Conservation (phyloP, 2,113 vertebrate species). For the Shinisaurus crocodilurus region DNA sequence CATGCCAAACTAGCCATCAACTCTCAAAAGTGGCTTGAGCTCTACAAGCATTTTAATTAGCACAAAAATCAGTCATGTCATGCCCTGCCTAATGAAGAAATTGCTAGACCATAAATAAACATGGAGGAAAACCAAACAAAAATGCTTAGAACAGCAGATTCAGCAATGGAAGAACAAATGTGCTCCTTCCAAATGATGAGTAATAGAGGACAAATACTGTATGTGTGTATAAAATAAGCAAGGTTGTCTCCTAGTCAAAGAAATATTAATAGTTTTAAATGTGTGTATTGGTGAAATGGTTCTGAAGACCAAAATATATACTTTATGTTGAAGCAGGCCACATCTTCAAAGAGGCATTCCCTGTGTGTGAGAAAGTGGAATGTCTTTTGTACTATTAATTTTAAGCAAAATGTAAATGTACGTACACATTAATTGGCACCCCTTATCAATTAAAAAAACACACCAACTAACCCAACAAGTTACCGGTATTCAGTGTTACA, state of each 20-base stretch:
- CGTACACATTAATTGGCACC: too few relatives aligned
- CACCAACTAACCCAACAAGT: too few relatives aligned
- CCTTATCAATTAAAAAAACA: too few relatives aligned
- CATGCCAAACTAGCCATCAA: neutral
- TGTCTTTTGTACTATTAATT: neutral
- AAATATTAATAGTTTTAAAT: neutral
- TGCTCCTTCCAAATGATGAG: neutral
- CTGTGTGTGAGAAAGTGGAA: neutral
- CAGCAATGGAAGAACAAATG: neutral
- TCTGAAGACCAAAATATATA: neutral
- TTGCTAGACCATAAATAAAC: neutral
- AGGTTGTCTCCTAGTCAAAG: neutral
- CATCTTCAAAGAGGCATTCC: neutral
- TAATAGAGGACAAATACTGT: too few relatives aligned
- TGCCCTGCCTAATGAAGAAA: neutral
- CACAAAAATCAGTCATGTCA: neutral
- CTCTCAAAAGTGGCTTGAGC: neutral
- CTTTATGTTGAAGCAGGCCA: neutral
- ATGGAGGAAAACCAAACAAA: neutral
- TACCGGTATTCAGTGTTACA: too few relatives aligned
- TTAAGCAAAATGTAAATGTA: neutral
- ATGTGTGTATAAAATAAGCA: neutral
- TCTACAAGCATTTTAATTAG: neutral
- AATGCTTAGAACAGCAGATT: neutral
- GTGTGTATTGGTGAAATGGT: neutral